Evolutionary conservation across 2,888 invertebrate genomes (phyloP), one percentile per base, ranked within the genome.

Genomic region (Gnatocerus cornutus): DNA sequence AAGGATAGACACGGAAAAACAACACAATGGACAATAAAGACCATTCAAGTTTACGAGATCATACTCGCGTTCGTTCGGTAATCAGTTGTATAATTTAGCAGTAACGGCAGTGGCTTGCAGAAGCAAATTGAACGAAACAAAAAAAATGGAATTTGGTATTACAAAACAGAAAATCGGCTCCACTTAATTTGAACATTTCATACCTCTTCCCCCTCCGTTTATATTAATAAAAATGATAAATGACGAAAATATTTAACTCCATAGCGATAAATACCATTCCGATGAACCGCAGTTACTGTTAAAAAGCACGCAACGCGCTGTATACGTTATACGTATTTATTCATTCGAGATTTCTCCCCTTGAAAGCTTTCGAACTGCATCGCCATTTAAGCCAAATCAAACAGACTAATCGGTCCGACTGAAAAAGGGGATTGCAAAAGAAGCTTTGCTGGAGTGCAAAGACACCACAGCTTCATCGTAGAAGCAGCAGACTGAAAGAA

Each of bases 361-460:
- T n/a, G 12, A 46, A 55, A 68, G 45, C 53, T 48, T 46, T 52
- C 43, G 64, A 71, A 72, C 67, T 73, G 73, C 72, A 75, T 67
- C 71, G 73, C 69, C 68, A 72, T 76, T 74, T 75, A 67, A 71
- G 73, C 71, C 74, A 77, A 78, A 76, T 78, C 78, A 77, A 78
- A 76, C 76, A 78, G 74, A 78, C 76, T 77, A 78, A 77, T 78
- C 78, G 76, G 73, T 73, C 74, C 74, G 72, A 50, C 71, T 68
- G 69, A 68, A 71, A 63, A 76, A 68, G 69, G 65, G 53, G 46
- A 69, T 46, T 52, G 58, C 59, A 71, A 71, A 21, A 64, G 64
- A 68, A 46, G 58, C 59, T 73, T 74, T 72, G 65, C 48, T 63
- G 69, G 70, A 71, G 50, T 63, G 68, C 53, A 68, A 48, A 46